These are phyloP conservation scores for Hoplostethus atlanticus DNA, from an alignment of 2,797 vertebrate species.

Conservation along the genomic window DNA sequence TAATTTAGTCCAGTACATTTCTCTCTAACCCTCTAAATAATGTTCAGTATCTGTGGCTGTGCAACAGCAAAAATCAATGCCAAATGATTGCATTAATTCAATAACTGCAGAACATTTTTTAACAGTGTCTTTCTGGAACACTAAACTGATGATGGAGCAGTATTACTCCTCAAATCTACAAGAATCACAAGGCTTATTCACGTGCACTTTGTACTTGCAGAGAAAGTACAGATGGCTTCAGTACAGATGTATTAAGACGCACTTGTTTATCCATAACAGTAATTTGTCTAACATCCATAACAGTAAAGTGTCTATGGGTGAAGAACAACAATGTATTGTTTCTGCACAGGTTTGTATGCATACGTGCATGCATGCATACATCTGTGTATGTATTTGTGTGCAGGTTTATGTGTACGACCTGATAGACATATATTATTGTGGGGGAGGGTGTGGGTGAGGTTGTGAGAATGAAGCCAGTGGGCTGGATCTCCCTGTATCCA, in stretches of 20 bases:
- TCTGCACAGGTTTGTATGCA: not conserved
- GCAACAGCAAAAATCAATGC: conserved; percentile 32
- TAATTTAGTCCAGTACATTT: conserved; percentile 16
- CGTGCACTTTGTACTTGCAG: conserved; percentile 39
- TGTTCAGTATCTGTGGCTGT: not conserved
- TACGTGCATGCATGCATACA: not conserved
- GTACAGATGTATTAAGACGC: conserved; percentile 17
- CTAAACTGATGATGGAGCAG: conserved; percentile 27
- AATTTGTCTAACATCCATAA: no score
- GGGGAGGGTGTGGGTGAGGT: no score
- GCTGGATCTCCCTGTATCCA: no score
- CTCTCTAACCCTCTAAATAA: conserved; percentile 5
- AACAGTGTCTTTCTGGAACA: conserved; percentile 38
- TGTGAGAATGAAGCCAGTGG: no score
- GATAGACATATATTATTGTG: no score
- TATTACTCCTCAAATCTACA: conserved; percentile 11
- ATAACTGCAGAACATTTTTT: conserved; percentile 21
- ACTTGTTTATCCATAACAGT: conserved; percentile 30
- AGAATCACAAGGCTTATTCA: conserved; percentile 22
- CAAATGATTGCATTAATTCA: conserved; percentile 41
- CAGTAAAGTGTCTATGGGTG: conserved; percentile 1
- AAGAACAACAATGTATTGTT: no score
- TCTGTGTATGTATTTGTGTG: not conserved
- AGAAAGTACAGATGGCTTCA: conserved; percentile 19
- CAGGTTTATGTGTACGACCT: not conserved